phyloP scores from a whole-genome alignment of 2,888 invertebrate species.

The Piscicola geometra region DNA sequence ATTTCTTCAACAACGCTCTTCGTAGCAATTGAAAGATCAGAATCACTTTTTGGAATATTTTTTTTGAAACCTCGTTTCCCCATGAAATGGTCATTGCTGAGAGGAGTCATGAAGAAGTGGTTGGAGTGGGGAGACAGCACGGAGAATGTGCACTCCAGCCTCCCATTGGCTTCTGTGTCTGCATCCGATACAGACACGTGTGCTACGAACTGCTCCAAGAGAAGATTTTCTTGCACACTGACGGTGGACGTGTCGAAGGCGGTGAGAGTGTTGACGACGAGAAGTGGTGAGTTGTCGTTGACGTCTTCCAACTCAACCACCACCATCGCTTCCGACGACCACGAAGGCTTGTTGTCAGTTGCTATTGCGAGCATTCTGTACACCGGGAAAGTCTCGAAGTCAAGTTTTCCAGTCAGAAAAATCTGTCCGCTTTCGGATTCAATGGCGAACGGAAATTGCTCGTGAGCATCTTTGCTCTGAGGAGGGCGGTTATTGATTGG shows the following conservation, averaged over 20 bases:
- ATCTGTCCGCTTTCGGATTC: constrained; percentile 37
- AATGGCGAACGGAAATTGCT: constrained; percentile 30
- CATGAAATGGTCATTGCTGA: neutral
- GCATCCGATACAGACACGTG: constrained; percentile 32
- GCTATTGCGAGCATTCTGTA: constrained; percentile 34
- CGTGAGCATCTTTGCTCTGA: too few species aligned
- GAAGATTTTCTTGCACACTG: constrained; percentile 31
- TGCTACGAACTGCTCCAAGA: constrained; percentile 31
- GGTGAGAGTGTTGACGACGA: constrained; percentile 33
- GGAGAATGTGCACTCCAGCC: constrained; percentile 31
- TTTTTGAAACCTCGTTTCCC: neutral
- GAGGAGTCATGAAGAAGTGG: neutral
- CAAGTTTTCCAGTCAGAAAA: constrained; percentile 35
- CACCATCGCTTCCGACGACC: constrained; percentile 36
- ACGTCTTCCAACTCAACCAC: constrained; percentile 32
- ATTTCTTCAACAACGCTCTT: too few species aligned
- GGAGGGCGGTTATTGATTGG: too few species aligned
- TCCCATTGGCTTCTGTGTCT: constrained; percentile 33
- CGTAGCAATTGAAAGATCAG: too few species aligned
- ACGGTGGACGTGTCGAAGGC: constrained; percentile 26
- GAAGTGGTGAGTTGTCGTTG: constrained; percentile 37
- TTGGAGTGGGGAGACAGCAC: neutral
- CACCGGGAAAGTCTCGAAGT: constrained; percentile 31
- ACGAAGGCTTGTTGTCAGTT: constrained; percentile 32
- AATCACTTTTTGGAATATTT: too few species aligned